phyloP scores from a whole-genome alignment of 2,888 invertebrate genomes.

The Busseola fusca region DNA sequence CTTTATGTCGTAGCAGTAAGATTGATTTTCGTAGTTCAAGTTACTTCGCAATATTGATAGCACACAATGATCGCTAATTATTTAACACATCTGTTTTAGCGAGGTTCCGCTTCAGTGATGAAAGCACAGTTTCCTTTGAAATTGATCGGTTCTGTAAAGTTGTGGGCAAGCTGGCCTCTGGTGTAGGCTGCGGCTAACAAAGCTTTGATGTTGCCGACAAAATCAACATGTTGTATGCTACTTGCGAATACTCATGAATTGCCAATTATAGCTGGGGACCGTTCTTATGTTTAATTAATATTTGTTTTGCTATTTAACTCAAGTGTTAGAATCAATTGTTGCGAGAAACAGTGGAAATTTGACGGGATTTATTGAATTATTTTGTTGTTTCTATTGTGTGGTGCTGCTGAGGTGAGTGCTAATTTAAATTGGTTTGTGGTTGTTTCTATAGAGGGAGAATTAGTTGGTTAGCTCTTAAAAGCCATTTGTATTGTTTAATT shows the following conservation, averaged over 20 bases:
- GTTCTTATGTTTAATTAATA: constrained; percentile 55
- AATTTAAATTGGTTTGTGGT: constrained; percentile 50
- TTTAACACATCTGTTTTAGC: constrained; percentile 15
- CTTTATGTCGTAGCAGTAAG: neutral
- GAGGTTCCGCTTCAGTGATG: constrained; percentile 30
- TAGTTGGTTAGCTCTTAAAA: constrained; percentile 14
- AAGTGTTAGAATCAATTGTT: constrained; percentile 51
- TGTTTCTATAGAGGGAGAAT: constrained; percentile 12
- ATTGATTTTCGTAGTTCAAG: neutral
- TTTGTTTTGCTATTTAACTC: constrained; percentile 41
- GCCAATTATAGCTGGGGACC: constrained; percentile 50
- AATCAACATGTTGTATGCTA: constrained; percentile 55
- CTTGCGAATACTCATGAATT: constrained; percentile 54
- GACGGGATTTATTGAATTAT: constrained; percentile 30
- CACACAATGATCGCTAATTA: neutral
- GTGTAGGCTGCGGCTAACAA: constrained; percentile 47
- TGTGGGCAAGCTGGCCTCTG: constrained; percentile 43
- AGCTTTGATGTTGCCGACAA: constrained; percentile 58
- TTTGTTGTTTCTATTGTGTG: constrained; percentile 32
- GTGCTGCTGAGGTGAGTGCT: constrained; percentile 36
- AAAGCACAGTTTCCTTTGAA: constrained; percentile 47
- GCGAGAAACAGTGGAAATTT: constrained; percentile 24
- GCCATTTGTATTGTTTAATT: constrained; percentile 39
- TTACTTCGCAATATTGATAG: neutral
- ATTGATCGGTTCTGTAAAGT: constrained; percentile 58